phyloP scores from a whole-genome alignment of 1,140 invertebrate genomes.

The Thereuonema tuberculata region DNA sequence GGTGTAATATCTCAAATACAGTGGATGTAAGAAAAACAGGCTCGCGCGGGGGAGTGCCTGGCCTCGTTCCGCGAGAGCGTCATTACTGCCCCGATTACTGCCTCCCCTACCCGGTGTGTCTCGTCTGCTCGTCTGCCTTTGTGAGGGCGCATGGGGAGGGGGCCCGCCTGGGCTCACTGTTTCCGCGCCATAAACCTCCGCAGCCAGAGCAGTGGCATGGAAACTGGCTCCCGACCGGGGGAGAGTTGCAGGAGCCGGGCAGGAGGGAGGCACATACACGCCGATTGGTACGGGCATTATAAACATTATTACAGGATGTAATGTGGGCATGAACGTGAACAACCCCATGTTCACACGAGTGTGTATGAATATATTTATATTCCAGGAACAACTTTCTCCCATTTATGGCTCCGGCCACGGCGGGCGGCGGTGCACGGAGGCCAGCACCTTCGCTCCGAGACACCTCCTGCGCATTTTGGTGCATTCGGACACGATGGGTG shows the following conservation, averaged over 20 bases:
- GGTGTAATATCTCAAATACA: too few species aligned
- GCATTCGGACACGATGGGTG: background rate
- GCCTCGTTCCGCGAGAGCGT: too few species aligned
- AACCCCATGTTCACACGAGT: constrained; percentile 3
- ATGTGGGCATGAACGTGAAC: background rate
- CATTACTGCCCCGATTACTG: too few species aligned
- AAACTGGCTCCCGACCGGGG: constrained; percentile 3
- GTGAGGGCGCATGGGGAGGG: background rate
- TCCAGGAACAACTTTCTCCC: background rate
- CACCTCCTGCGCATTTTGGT: background rate
- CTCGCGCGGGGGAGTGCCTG: too few species aligned
- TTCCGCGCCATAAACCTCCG: constrained; percentile 4
- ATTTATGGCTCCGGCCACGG: background rate
- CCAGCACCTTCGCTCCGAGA: background rate
- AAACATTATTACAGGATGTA: constrained; percentile 9
- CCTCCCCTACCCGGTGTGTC: too few species aligned
- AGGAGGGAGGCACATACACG: too few species aligned
- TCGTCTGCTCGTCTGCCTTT: too few species aligned
- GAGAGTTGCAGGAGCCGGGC: too few species aligned
- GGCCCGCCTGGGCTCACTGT: background rate
- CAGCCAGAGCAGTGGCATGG: background rate
- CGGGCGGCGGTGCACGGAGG: too few species aligned
- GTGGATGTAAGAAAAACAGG: too few species aligned
- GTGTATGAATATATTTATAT: constrained; percentile 11
- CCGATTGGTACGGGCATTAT: constrained; percentile 3